Evolutionary conservation across 2,797 vertebrate genomes (phyloP).

Genomic region (Phoeniculus purpureus): DNA sequence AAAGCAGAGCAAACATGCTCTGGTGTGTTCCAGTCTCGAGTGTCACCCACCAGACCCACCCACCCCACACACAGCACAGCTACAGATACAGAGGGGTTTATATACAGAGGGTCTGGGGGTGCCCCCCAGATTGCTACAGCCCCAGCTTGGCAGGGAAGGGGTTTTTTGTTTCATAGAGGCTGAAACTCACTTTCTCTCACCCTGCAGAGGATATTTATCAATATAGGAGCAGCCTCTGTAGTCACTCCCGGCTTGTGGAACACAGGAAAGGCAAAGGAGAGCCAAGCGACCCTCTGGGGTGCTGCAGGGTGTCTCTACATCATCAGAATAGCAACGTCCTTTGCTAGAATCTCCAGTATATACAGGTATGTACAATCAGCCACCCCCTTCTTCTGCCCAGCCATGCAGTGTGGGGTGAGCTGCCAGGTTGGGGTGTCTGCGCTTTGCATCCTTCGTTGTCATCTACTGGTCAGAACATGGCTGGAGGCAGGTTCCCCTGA

Average conservation of each 20-base stretch:
- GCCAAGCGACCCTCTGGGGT: not conserved
- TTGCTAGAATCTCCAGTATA: not conserved
- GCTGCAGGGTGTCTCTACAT: not conserved
- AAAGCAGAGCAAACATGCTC: not conserved
- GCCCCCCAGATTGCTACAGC: fast-evolving
- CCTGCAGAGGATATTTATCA: not conserved
- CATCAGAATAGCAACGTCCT: fast-evolving
- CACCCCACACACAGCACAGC: not conserved
- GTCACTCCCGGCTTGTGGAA: fast-evolving
- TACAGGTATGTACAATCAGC: slow-evolving; percentile 14
- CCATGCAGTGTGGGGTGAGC: fast-evolving
- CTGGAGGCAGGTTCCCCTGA: not conserved
- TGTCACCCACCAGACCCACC: not conserved
- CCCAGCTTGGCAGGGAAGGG: not conserved
- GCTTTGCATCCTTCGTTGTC: fast-evolving
- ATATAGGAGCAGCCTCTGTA: fast-evolving
- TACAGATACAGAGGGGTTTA: not conserved
- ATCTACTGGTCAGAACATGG: fast-evolving
- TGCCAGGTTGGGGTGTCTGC: not conserved
- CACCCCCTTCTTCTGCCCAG: not conserved
- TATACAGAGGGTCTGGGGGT: not conserved
- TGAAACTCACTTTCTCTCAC: fast-evolving
- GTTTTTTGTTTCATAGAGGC: fast-evolving
- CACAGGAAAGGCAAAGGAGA: fast-evolving
- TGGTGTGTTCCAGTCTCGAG: fast-evolving